Percentiles rank a stretch among this genome's conserved stretches.
Evolutionary conservation across 2,888 invertebrate species (phyloP).

Genomic region (Caprella mutica): DNA sequence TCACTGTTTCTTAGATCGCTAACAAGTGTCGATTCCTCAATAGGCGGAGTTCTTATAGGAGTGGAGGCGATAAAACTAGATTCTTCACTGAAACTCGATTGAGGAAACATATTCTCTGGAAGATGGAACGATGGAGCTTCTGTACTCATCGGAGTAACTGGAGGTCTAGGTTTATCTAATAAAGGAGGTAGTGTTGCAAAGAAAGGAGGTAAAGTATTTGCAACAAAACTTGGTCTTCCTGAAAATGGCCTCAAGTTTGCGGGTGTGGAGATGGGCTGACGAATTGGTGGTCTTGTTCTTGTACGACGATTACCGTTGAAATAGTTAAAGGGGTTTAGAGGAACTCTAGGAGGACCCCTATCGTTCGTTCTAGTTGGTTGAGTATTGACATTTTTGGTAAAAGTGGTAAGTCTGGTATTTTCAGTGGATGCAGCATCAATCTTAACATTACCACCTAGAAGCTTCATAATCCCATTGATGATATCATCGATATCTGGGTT

Average conservation of each 20-base stretch:
- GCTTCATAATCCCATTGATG: conserved; percentile 31
- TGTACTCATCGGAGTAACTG: neutral
- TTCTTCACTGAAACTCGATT: too few relatives aligned
- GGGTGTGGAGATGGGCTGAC: conserved; percentile 19
- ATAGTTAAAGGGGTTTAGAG: conserved; percentile 48
- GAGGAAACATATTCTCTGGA: conserved; percentile 2
- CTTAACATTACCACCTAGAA: conserved; percentile 30
- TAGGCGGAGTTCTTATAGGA: neutral
- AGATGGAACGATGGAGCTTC: conserved; percentile 5
- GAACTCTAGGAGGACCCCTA: conserved; percentile 73
- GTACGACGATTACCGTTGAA: conserved; percentile 5
- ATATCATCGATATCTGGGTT: conserved; percentile 33
- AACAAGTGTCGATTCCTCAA: too few relatives aligned
- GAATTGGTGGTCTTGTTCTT: conserved; percentile 13
- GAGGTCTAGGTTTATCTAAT: conserved; percentile 5
- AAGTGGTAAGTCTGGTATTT: conserved; percentile 23
- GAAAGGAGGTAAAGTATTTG: conserved; percentile 32
- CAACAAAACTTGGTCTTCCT: conserved; percentile 26
- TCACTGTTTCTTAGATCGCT: too few relatives aligned
- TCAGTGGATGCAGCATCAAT: conserved; percentile 19
- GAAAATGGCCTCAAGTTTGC: neutral
- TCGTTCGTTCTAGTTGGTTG: conserved; percentile 60
- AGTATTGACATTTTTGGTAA: neutral
- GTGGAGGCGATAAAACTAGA: neutral
- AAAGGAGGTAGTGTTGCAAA: conserved; percentile 29